Percentiles rank a stretch among this genome's conserved stretches.
Conservation (phyloP, 2,888 invertebrate genomes). For the Eupsilia transversa region DNA sequence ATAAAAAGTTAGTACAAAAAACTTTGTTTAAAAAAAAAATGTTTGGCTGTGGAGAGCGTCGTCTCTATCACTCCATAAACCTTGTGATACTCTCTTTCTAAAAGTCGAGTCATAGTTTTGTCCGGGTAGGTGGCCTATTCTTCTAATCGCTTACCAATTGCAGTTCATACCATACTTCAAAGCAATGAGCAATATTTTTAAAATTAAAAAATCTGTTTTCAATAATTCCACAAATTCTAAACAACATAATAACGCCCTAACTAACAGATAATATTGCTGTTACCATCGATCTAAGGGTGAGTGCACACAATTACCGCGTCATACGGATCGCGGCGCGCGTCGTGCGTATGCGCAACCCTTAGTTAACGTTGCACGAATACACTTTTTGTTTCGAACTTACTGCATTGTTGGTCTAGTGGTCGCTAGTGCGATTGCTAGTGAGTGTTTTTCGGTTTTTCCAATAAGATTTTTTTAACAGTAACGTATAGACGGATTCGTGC, state of each 20-base stretch:
- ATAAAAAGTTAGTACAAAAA: no score
- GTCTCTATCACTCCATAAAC: no score
- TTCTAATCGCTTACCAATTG: neutral
- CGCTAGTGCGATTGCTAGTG: neutral
- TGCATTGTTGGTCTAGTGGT: neutral
- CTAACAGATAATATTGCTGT: constrained; percentile 45
- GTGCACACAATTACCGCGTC: constrained; percentile 79
- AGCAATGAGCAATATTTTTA: neutral
- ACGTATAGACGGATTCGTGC: no score
- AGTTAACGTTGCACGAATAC: constrained; percentile 32
- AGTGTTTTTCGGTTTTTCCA: no score
- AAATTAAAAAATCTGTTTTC: no score
- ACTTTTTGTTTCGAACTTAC: constrained; percentile 16
- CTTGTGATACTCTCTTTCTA: neutral
- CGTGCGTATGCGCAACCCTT: constrained; percentile 74
- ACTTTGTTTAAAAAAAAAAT: no score
- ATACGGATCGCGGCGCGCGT: constrained; percentile 72
- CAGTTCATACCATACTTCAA: neutral
- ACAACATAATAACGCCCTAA: constrained; percentile 29
- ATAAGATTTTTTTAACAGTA: no score
- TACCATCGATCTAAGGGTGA: constrained; percentile 63
- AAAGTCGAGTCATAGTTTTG: no score
- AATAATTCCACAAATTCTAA: constrained; percentile 6
- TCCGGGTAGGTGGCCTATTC: no score
- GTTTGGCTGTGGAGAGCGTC: no score